Evolutionary conservation across 2,113 vertebrate genomes (phyloP).

Genomic region (Pomatorhinus ruficollis): DNA sequence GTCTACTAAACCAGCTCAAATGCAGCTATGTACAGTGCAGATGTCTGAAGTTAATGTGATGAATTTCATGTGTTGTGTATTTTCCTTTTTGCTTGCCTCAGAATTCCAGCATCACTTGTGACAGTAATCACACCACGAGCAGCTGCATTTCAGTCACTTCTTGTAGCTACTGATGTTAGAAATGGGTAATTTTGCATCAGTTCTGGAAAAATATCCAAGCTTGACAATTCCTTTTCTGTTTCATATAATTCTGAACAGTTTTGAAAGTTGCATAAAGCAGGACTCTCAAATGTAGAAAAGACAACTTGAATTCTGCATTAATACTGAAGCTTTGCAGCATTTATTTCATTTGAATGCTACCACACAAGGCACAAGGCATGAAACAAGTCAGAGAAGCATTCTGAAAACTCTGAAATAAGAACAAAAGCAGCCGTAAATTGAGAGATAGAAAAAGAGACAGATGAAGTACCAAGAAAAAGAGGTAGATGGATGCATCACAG

Average conservation of each 20-base stretch:
- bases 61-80: not conserved
- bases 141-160: slow-evolving; percentile 26
- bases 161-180: not conserved
- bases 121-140: not conserved
- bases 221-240: not conserved
- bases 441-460: not conserved
- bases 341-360: not conserved
- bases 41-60: not conserved
- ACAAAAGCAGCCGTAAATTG: not conserved
- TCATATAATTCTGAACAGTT: not conserved
- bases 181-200: not conserved
- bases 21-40: not conserved
- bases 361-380: not conserved
- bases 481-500: not conserved
- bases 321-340: not conserved
- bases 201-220: not conserved
- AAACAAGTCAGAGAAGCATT: not conserved
- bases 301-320: not conserved
- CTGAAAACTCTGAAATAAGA: not conserved
- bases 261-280: not conserved
- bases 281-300: not conserved
- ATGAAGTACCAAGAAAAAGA: not conserved
- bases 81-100: slow-evolving; percentile 8
- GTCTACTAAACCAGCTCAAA: not conserved
- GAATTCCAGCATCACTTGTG: not conserved